Evolutionary conservation across 2,797 vertebrate species (phyloP).

Genomic region (Spheniscus humboldti): DNA sequence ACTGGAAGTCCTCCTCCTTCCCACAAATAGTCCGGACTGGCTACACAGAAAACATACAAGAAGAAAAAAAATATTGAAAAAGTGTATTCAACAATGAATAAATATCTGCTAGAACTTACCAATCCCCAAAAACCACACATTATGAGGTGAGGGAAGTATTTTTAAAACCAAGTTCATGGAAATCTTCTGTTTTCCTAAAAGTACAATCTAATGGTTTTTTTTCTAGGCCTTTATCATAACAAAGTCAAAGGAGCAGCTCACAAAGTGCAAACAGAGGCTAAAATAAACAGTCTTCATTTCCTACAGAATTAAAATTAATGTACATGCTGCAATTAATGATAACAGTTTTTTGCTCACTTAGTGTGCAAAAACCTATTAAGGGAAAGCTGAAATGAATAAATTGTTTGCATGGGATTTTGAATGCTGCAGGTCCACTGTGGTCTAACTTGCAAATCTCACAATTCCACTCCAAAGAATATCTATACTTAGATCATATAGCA

Average conservation of each 20-base stretch:
- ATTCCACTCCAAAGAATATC: not conserved
- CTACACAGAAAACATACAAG: not conserved
- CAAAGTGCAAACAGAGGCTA: not conserved
- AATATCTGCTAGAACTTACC: not conserved
- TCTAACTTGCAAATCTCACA: not conserved
- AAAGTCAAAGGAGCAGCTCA: not conserved
- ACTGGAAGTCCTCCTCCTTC: not conserved
- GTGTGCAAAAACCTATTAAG: not conserved
- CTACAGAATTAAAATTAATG: not conserved
- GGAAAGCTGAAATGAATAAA: not conserved
- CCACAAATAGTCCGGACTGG: not conserved
- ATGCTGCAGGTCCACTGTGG: not conserved
- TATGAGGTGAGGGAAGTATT: not conserved
- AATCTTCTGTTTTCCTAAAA: not conserved
- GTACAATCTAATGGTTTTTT: not conserved
- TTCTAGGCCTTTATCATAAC: not conserved
- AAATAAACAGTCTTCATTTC: not conserved
- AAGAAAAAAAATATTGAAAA: not conserved
- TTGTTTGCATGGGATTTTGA: not conserved
- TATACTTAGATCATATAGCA: not conserved
- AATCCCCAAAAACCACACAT: not conserved
- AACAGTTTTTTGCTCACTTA: not conserved
- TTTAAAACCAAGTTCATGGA: not conserved
- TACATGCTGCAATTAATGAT: not conserved
- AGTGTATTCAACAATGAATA: not conserved